Base-by-base conservation (phyloP, 2,888 invertebrate genomes). In the Cephus rjabovi region DNA sequence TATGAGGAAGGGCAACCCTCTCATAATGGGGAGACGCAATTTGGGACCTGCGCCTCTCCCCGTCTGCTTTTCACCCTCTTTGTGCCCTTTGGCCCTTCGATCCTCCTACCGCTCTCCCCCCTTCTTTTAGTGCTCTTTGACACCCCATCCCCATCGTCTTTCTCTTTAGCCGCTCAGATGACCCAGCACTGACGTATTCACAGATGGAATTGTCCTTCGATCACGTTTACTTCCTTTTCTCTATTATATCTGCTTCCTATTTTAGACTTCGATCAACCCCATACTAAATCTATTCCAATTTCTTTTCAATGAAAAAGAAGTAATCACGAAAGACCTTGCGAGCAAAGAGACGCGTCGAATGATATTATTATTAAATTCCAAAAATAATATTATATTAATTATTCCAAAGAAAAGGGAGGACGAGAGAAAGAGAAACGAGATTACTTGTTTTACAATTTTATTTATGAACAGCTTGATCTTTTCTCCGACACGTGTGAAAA, bases 101-200 rank as follows among this genome's bases (percentile, higher is more conserved):
- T 35, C 71, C 56, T n/a, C 12, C 34, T 12, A 15, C 73, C 74
- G 37, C 71, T 6, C 34, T 40, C 77, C 40, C 78, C 77, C 69
- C 78, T 15, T 15, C 56, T 23, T 23, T 56, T 23, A 9, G 56
- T 23, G 23, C 56, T 9, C 56, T 56, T 56, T 23, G 56, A 56
- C 56, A 56, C 6, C 15, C 23, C 23, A 56, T 71, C 74, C 75
- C 37, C 12, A 1, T 37, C 37, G 4, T 71, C 76, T 31, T 34
- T 75, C 79, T 40, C 75, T 77, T 80, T 6, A 56, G 23, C 56
- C 56, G 23, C 9, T 56, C 80, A 76, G 77, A 79, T 82, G 80
- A 83, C 81, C 78, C 77, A 69, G 73, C 74, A 74, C 75, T 75
- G 77, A 85, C 80, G 83, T 85, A 85, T 83, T 77, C 76, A 77